Evolutionary conservation across 2,888 invertebrate genomes (phyloP).

Genomic region (Villa cingulata): DNA sequence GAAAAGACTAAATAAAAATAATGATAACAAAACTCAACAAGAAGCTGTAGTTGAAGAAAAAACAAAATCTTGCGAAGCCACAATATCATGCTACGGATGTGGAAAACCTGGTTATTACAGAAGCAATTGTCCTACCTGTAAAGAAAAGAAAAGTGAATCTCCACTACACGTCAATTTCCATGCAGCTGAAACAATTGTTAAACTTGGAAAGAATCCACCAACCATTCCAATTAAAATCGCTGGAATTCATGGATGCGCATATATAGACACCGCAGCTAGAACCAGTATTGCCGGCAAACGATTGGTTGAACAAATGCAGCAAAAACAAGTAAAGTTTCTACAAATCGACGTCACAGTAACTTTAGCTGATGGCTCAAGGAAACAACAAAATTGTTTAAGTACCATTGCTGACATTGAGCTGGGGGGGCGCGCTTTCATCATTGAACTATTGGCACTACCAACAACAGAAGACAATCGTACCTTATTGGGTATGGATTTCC

Average conservation of each 20-base stretch:
- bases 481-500: conserved; percentile 17
- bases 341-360: too few relatives aligned
- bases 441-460: conserved; percentile 1
- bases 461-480: conserved; percentile 13
- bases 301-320: too few relatives aligned
- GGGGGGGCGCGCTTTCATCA: not conserved
- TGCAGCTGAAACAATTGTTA: not conserved
- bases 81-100: not conserved
- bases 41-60: too few relatives aligned
- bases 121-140: conserved; percentile 3
- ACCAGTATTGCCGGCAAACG: not conserved
- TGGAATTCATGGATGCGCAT: not conserved
- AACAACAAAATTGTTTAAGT: too few relatives aligned
- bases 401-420: too few relatives aligned
- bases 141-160: not conserved
- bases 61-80: too few relatives aligned
- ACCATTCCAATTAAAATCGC: not conserved
- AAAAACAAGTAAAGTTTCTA: not conserved
- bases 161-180: not conserved
- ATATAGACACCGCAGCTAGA: not conserved
- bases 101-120: not conserved
- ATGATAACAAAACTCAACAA: too few relatives aligned
- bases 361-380: too few relatives aligned
- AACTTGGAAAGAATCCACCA: not conserved
- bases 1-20: too few relatives aligned